Percentiles rank a stretch among this genome's conserved stretches.
These are phyloP conservation scores for Caenorhabditis sp. DNA, from an alignment of 2,888 invertebrate genomes.

Conservation along the genomic window DNA sequence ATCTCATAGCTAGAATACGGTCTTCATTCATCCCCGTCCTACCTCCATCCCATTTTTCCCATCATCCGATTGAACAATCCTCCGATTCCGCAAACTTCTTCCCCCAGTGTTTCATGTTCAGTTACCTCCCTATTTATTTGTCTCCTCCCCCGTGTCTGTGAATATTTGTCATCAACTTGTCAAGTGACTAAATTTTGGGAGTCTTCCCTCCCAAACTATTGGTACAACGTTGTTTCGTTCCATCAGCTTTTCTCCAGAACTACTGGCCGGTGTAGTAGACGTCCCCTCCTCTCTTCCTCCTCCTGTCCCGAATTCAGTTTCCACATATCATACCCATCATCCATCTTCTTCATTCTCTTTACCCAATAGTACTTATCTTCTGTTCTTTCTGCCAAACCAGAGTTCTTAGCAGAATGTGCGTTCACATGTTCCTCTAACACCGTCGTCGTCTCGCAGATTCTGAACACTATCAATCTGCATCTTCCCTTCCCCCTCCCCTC, in stretches of 20 bases:
- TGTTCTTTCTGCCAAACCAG: slow-evolving; percentile 55
- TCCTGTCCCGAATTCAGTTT: slow-evolving; percentile 39
- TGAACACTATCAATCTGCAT: slow-evolving; percentile 4
- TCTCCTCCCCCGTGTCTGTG: slow-evolving; percentile 57
- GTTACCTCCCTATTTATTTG: slow-evolving; percentile 26
- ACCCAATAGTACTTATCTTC: slow-evolving; percentile 1
- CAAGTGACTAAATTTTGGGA: background rate
- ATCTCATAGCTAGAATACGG: slow-evolving; percentile 44
- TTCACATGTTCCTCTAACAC: slow-evolving; percentile 10
- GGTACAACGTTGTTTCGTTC: background rate
- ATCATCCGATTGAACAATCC: background rate
- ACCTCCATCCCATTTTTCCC: background rate
- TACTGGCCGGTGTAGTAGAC: slow-evolving; percentile 43
- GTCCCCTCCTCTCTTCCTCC: no score
- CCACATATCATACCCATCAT: slow-evolving; percentile 45
- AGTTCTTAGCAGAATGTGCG: slow-evolving; percentile 41
- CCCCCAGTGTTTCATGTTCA: slow-evolving; percentile 48
- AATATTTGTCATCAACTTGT: slow-evolving; percentile 34
- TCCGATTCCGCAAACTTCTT: slow-evolving; percentile 17
- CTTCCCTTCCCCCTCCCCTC: slow-evolving; percentile 17
- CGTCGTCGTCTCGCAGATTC: slow-evolving; percentile 4
- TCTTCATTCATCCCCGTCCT: background rate
- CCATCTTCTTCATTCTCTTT: slow-evolving; percentile 5
- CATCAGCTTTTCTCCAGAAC: slow-evolving; percentile 32
- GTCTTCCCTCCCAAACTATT: background rate